A percentile compares a stretch with the other conserved stretches of the same genome.
Conservation (phyloP, 2,888 invertebrate species). For the Epistrophella euchroma region DNA sequence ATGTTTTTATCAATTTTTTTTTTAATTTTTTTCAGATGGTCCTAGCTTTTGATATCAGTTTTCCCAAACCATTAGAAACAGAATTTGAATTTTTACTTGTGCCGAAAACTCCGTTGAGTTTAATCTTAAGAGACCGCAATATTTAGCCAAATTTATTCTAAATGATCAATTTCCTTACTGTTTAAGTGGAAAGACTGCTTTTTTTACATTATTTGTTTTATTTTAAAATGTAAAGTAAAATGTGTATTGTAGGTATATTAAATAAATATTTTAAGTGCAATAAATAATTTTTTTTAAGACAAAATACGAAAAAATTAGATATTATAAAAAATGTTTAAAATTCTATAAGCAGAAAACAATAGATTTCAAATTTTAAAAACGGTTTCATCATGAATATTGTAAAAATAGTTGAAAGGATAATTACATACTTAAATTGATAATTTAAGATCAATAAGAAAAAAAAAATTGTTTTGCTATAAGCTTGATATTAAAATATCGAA, state of each 20-base stretch:
- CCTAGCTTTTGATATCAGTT: constrained; percentile 89
- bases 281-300: constrained; percentile 5
- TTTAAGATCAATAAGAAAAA: background rate
- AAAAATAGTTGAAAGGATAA: no score
- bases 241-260: constrained; percentile 15
- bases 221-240: constrained; percentile 39
- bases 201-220: constrained; percentile 33
- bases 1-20: no score
- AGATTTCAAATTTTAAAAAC: background rate
- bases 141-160: constrained; percentile 68
- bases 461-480: background rate
- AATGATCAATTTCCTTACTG: constrained; percentile 10
- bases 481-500: background rate
- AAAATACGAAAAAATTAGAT: constrained; percentile 5
- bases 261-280: constrained; percentile 43
- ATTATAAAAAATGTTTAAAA: background rate
- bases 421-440: background rate
- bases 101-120: constrained; percentile 89
- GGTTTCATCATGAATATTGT: background rate
- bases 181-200: constrained; percentile 45
- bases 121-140: constrained; percentile 87
- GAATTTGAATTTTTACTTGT: constrained; percentile 93
- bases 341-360: background rate
- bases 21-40: constrained; percentile 85
- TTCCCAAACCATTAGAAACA: constrained; percentile 88